These are phyloP conservation scores for Poeciliopsis infans DNA, from an alignment of 2,797 vertebrate genomes.

Conservation along the genomic window DNA sequence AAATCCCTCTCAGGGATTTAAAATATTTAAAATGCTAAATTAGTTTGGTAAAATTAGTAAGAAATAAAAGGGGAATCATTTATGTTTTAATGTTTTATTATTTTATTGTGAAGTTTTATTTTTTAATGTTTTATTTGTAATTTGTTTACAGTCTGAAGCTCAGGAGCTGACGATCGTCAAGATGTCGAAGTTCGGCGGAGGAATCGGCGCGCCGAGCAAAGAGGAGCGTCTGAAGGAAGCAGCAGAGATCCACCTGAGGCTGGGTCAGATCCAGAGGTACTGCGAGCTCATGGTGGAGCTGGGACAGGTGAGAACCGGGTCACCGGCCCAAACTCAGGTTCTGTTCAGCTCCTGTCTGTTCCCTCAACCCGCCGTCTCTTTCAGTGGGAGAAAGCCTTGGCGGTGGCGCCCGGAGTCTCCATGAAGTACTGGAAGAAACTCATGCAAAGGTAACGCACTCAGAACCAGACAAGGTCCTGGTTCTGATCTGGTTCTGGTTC, in stretches of 20 bases:
- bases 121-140: too few relatives aligned
- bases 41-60: background rate
- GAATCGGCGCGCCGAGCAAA: conserved; percentile 93
- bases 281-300: conserved; percentile 99
- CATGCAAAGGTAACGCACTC: conserved; percentile 87
- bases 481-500: background rate
- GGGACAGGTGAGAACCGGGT: conserved; percentile 85
- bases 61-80: background rate
- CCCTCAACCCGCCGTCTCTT: conserved; percentile 18
- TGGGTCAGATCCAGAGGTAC: conserved; percentile 95
- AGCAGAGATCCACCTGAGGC: conserved; percentile 92
- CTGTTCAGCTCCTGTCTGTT: background rate
- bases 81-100: too few relatives aligned
- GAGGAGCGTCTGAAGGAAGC: conserved; percentile 93
- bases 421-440: conserved; percentile 98
- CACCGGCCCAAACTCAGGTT: background rate
- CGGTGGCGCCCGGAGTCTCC: conserved; percentile 94
- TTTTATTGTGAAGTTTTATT: too few relatives aligned
- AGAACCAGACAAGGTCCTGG: background rate
- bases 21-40: background rate
- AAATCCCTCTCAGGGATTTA: background rate
- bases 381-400: conserved; percentile 97
- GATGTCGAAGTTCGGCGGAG: conserved; percentile 97
- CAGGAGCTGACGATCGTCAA: conserved; percentile 97
- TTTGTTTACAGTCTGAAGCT: conserved; percentile 87